Conservation (phyloP, 2,888 invertebrate species). For the Lingula anatina region DNA sequence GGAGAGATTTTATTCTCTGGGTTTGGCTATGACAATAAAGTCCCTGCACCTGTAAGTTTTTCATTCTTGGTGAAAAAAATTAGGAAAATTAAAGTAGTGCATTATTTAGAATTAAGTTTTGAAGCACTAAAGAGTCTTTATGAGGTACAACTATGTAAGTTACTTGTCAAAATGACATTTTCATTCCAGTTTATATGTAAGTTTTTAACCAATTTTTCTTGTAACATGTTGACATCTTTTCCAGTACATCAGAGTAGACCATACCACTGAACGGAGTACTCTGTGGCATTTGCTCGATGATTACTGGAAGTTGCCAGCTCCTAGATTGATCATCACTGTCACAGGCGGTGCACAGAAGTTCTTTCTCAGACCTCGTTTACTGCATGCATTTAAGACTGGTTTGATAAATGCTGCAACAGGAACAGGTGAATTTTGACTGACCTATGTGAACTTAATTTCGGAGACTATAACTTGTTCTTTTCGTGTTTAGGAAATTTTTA, state of each 20-base stretch:
- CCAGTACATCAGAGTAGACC: conserved; percentile 41
- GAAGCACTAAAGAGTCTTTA: too few species aligned
- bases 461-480: too few species aligned
- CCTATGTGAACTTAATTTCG: too few species aligned
- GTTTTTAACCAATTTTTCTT: too few species aligned
- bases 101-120: too few species aligned
- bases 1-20: conserved; percentile 42
- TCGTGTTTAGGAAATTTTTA: too few species aligned
- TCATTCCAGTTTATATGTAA: too few species aligned
- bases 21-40: conserved; percentile 35
- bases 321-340: conserved; percentile 50
- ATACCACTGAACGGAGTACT: conserved; percentile 19
- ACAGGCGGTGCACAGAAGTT: conserved; percentile 52
- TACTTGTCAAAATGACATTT: too few species aligned
- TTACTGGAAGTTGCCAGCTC: conserved; percentile 41
- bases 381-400: conserved; percentile 37
- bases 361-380: conserved; percentile 35
- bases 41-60: conserved; percentile 34
- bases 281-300: conserved; percentile 40
- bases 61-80: too few species aligned
- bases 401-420: conserved; percentile 47
- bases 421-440: conserved; percentile 43
- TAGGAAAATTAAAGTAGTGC: too few species aligned
- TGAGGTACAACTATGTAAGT: too few species aligned
- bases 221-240: too few species aligned